These are phyloP conservation scores for Raillietiella orientalis DNA, from an alignment of 2,888 invertebrate species.

Conservation along the genomic window DNA sequence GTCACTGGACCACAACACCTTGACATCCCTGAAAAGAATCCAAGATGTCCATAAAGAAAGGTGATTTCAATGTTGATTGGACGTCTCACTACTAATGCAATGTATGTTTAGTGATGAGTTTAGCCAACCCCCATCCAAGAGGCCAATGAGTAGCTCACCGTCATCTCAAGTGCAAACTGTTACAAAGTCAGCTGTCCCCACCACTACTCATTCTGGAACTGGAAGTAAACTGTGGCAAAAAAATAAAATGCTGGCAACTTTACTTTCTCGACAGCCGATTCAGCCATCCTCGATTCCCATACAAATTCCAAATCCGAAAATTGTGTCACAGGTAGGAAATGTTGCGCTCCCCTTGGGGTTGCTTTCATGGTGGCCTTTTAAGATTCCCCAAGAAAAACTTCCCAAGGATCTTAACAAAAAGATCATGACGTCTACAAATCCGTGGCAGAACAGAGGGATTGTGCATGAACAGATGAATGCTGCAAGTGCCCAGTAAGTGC, in stretches of 20 bases:
- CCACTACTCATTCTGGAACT: no score
- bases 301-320: slow-evolving; percentile 7
- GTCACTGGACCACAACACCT: no score
- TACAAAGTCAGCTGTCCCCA: slow-evolving; percentile 1
- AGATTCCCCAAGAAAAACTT: slow-evolving; percentile 25
- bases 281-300: slow-evolving; percentile 21
- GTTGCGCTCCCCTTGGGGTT: no score
- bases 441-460: no score
- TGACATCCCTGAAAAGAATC: no score
- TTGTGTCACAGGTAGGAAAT: slow-evolving; percentile 6
- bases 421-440: not conserved
- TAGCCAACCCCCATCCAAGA: slow-evolving; percentile 12
- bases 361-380: slow-evolving; percentile 15
- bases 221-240: slow-evolving; percentile 37
- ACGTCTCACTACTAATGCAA: no score
- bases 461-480: no score
- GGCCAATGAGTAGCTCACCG: slow-evolving; percentile 2
- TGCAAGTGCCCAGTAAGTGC: no score
- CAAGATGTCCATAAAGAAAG: no score
- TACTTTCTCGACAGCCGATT: slow-evolving; percentile 39
- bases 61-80: no score
- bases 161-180: not conserved
- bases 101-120: no score
- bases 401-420: slow-evolving; percentile 10
- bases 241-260: slow-evolving; percentile 50